Percentiles rank a stretch among this genome's conserved stretches.
Evolutionary conservation across 2,113 vertebrate species (phyloP).

Genomic region (Etheostoma spectabile): DNA sequence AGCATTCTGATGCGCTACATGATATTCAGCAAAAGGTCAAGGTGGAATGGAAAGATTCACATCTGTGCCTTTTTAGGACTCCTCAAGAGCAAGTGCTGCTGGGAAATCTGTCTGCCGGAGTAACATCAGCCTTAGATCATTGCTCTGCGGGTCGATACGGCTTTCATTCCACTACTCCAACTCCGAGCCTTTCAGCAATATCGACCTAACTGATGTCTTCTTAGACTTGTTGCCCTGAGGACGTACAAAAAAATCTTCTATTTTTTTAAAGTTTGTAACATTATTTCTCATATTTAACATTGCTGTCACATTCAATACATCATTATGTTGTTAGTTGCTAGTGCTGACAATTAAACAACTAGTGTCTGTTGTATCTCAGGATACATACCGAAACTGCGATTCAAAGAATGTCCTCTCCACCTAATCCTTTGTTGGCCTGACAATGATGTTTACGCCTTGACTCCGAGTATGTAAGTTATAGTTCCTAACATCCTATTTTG

Average conservation of each 20-base stretch:
- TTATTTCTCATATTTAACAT: slow-evolving; percentile 22
- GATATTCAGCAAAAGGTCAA: slow-evolving; percentile 79
- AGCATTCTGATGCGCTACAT: slow-evolving; percentile 67
- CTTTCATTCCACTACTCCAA: slow-evolving; percentile 53
- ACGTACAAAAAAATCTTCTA: slow-evolving; percentile 9
- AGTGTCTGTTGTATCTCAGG: too few species aligned
- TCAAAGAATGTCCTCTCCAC: slow-evolving; percentile 15
- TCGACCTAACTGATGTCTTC: slow-evolving; percentile 51
- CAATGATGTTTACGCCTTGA: slow-evolving; percentile 1
- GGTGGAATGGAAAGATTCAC: slow-evolving; percentile 77
- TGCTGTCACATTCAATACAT: slow-evolving; percentile 18
- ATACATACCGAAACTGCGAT: not conserved
- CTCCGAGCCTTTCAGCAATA: slow-evolving; percentile 36
- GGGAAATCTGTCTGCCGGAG: slow-evolving; percentile 70
- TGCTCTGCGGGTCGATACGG: slow-evolving; percentile 56
- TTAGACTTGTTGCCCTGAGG: slow-evolving; percentile 13
- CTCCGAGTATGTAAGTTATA: not conserved
- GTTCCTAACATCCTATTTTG: not conserved
- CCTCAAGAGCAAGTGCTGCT: slow-evolving; percentile 60
- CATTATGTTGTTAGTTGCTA: not conserved
- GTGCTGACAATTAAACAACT: not conserved
- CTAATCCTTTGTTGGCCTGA: slow-evolving; percentile 15
- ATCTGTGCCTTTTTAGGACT: slow-evolving; percentile 70
- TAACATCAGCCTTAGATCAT: slow-evolving; percentile 64
- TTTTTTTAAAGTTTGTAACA: slow-evolving; percentile 20